Conservation (phyloP, 30 jellyfish, hydroid and myxozoan genomes). For the Hydractinia echinata region DNA sequence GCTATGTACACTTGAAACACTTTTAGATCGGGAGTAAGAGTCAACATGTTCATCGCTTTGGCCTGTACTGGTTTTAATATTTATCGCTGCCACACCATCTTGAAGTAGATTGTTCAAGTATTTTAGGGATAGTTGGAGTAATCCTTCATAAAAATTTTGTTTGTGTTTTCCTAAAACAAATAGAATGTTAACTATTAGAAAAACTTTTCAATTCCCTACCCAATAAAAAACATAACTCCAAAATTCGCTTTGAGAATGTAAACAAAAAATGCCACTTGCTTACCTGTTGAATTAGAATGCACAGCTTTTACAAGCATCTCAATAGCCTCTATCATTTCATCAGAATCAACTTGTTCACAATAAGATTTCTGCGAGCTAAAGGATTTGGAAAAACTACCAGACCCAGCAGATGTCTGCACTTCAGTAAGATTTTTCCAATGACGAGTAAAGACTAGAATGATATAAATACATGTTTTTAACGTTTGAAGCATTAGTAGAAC, state of each 20-base stretch:
- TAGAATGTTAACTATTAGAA: neutral
- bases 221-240: neutral
- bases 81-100: conserved; percentile 66
- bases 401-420: neutral
- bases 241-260: neutral
- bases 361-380: conserved; percentile 16
- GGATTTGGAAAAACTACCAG: conserved; percentile 20
- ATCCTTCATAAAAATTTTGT: conserved; percentile 67
- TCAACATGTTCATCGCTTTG: neutral
- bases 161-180: conserved; percentile 64
- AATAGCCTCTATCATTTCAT: conserved; percentile 61
- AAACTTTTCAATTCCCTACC: neutral
- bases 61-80: neutral
- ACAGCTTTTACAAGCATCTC: conserved; percentile 49
- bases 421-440: conserved; percentile 15
- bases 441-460: conserved; percentile 23
- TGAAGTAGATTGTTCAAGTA: conserved; percentile 56
- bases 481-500: too few species aligned
- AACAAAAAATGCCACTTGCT: neutral
- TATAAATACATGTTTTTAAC: neutral
- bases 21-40: neutral
- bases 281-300: conserved; percentile 13
- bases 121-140: conserved; percentile 56
- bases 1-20: neutral
- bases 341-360: conserved; percentile 46